Conservation (phyloP, 2,888 invertebrate genomes). For the Aleiodes alternator region DNA sequence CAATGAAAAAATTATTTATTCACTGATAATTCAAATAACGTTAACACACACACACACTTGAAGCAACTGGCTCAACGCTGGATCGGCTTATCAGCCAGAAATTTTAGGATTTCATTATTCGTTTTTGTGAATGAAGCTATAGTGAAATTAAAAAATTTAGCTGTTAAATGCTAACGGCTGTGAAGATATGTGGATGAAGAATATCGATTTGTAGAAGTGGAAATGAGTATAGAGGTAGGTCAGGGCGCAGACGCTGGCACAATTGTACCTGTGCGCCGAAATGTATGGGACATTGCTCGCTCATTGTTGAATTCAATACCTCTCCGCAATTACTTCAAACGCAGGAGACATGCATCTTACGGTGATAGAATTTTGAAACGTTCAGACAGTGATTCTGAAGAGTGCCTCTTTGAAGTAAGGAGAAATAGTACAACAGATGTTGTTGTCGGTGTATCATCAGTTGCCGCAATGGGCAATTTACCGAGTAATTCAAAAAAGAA, state of each 20-base stretch:
- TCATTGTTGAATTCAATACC: slow-evolving; percentile 60
- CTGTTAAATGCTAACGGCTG: background rate
- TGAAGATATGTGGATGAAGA: background rate
- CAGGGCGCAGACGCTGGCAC: slow-evolving; percentile 62
- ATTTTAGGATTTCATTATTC: background rate
- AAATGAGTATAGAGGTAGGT: slow-evolving; percentile 48
- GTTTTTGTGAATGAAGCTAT: background rate
- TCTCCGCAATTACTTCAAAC: slow-evolving; percentile 49
- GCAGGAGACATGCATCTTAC: slow-evolving; percentile 9
- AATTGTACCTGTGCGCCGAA: slow-evolving; percentile 55
- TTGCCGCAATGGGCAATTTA: slow-evolving; percentile 71
- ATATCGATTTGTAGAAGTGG: slow-evolving; percentile 35
- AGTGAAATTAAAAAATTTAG: background rate
- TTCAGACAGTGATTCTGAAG: slow-evolving; percentile 1
- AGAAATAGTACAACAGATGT: slow-evolving; percentile 12
- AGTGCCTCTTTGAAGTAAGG: slow-evolving; percentile 4
- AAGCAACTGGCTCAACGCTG: no score
- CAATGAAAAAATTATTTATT: background rate
- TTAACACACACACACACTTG: no score
- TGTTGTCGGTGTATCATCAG: slow-evolving; percentile 44
- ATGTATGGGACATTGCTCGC: slow-evolving; percentile 63
- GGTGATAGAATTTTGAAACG: background rate
- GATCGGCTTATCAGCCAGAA: background rate
- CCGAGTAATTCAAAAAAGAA: slow-evolving; percentile 71
- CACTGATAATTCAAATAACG: background rate